Base-by-base conservation (phyloP, 1,140 invertebrate species). In the Trichomalopsis sarcophagae region DNA sequence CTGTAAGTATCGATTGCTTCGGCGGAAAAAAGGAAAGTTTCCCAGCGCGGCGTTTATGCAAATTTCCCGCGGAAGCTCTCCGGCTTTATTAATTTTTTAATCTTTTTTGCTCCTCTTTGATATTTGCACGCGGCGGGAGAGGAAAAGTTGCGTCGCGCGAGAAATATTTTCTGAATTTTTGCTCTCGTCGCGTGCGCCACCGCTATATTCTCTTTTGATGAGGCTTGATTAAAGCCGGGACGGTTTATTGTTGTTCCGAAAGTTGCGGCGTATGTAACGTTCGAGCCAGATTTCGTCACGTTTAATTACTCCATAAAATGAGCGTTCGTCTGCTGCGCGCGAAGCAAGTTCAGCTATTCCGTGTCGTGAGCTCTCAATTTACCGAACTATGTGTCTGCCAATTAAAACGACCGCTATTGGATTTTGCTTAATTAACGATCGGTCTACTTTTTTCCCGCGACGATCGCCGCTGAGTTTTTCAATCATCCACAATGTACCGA, bases 1-100 rank as follows among this genome's bases (percentile, higher is more conserved):
- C 47, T n/a, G 21, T 62, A 62, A 62, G 82, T 87, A 88, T 87
- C 75, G 81, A 17, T n/a, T 82, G 83, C 88, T 79, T 87, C 85
- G 76, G 69, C 21, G 68, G 44, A 27, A 62, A 62, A 62, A 33
- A 77, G 62, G 6, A 14, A 81, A 75, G 17, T 75, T 75, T 71
- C 23, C 68, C 3, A 62, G 55, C 55, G 55, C 55, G 17, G 55
- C 68, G 30, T 71, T 71, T 71, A 71, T 71, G 68, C 68, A 30
- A 71, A 71, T 71, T 71, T n/a, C 13, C 6, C 27, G 68, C 27
- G 9, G 55, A 62, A 62, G 21, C 55, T 4, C 55, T 62, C 21
- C 7, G 55, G 23, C 68, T 71, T 71, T 71, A 71, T 71, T 71
- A 71, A 71, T 30, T 71, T 33, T 71, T 71, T 71, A 30, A 71